These are phyloP conservation scores for Thymelicus acteon DNA, from an alignment of 2,888 invertebrate species.

Conservation along the genomic window DNA sequence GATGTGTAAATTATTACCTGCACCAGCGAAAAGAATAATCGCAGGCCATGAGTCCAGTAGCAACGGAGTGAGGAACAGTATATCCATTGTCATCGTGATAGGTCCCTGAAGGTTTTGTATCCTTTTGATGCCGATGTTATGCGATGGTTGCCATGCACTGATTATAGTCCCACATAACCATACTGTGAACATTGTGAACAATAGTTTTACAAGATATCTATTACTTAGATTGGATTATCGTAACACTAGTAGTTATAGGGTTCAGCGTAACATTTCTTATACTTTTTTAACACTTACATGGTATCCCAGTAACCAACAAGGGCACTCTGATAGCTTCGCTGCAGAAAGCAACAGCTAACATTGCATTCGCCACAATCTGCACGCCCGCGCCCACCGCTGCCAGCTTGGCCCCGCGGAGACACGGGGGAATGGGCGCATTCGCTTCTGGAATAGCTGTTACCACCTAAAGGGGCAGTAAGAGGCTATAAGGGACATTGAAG, in stretches of 20 bases:
- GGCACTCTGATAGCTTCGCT: constrained; percentile 63
- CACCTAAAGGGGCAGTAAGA: constrained; percentile 54
- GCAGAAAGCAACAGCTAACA: constrained; percentile 71
- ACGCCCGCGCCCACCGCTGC: constrained; percentile 67
- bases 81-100: constrained; percentile 75
- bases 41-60: constrained; percentile 86
- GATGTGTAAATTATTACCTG: constrained; percentile 68
- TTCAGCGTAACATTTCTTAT: background rate
- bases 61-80: constrained; percentile 83
- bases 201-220: too few species aligned
- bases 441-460: constrained; percentile 78
- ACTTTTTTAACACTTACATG: constrained; percentile 55
- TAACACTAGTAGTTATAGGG: too few species aligned
- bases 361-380: constrained; percentile 65
- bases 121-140: constrained; percentile 66
- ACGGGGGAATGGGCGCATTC: constrained; percentile 65
- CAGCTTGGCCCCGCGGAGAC: constrained; percentile 70
- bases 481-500: too few species aligned
- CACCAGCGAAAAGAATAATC: constrained; percentile 84
- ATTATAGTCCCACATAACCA: constrained; percentile 77
- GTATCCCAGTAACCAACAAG: constrained; percentile 72
- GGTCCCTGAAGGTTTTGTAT: constrained; percentile 67
- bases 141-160: constrained; percentile 84
- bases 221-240: too few species aligned
- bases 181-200: constrained; percentile 63